phyloP scores from a whole-genome alignment of 2,797 vertebrate species.

The Holocentrus rufus region DNA sequence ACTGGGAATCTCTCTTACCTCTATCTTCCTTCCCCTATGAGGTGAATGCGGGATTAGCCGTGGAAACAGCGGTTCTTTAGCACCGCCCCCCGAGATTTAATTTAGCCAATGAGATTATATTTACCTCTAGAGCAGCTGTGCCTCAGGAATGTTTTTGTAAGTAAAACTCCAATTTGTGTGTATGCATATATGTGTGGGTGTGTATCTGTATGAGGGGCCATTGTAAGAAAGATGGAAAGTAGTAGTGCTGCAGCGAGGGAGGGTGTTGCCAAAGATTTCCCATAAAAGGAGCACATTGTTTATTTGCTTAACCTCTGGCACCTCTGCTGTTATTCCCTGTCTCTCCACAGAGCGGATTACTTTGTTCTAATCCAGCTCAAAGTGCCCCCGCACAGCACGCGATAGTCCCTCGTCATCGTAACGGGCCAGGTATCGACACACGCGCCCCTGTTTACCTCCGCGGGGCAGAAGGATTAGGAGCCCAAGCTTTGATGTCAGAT shows the following conservation, averaged over 20 bases:
- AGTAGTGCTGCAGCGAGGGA: constrained; percentile 12
- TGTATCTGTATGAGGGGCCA: not conserved
- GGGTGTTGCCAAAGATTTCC: constrained; percentile 38
- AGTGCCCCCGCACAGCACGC: constrained; percentile 59
- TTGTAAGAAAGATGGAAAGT: constrained; percentile 7
- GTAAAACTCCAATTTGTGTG: not conserved
- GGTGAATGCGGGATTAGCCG: too few species aligned
- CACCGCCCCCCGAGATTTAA: too few species aligned
- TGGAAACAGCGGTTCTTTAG: too few species aligned
- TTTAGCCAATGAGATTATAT: too few species aligned
- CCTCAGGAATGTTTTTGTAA: too few species aligned
- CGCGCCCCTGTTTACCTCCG: constrained; percentile 69
- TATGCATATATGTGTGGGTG: not conserved
- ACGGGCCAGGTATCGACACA: constrained; percentile 67
- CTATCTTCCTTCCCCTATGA: too few species aligned
- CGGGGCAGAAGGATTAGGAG: constrained; percentile 71
- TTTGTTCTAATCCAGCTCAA: constrained; percentile 78
- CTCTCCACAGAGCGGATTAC: constrained; percentile 72
- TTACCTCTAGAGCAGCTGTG: too few species aligned
- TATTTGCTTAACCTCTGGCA: constrained; percentile 66
- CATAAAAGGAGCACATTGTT: constrained; percentile 57
- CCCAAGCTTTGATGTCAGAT: constrained; percentile 76
- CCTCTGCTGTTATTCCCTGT: constrained; percentile 49
- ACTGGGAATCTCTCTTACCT: too few species aligned
- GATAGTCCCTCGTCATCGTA: constrained; percentile 48